Evolutionary conservation across 2,888 invertebrate genomes (phyloP), one percentile per base, ranked within the genome.

Genomic region (Adela reaumurella): DNA sequence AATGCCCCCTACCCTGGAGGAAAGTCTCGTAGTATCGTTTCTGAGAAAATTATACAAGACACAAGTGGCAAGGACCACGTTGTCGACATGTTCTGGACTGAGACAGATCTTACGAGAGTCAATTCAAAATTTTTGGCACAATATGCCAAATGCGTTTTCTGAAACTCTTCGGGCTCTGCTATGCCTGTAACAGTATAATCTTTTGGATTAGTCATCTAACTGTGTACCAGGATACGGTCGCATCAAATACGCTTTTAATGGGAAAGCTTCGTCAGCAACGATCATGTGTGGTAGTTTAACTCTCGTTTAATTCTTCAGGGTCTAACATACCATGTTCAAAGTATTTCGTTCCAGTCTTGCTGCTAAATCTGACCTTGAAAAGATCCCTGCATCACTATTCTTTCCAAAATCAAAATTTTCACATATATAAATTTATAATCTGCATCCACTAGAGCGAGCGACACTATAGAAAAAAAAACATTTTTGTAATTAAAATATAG

Each of bases 71-170:
- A 46, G 46, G 5, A 46, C 28, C 17, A 46, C 46, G 16, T 29
- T 46, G 16, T 46, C 46, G 5, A 46, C 46, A 29, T 46, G 16
- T 5, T 46, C 24, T n/a, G 46, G 46, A 16, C 24, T 46, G 16
- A 46, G 20, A 24, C 16, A 18, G 16, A 20, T 24, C 17, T 16
- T 20, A 14, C 46, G 20, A 24, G 19, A 20, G 17, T 46, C 19
- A 46, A 20, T 24, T 46, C 46, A 18, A 19, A 47, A 47, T 41
- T 41, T 41, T 42, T 18, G 20, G 17, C 47, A 16, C 14, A 47
- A 41, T 47, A 47, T 19, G n/a, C 47, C 47, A 19, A 47, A 47
- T 16, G 42, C 47, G 16, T 42, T 41, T 47, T 46, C 46, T 16
- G 24, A 24, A 28, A 28, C 28, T 46, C 46, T 20, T 20, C 46